These are phyloP conservation scores for Tragelaphus strepsiceros DNA, from an alignment of 2,113 vertebrate species.

Conservation along the genomic window DNA sequence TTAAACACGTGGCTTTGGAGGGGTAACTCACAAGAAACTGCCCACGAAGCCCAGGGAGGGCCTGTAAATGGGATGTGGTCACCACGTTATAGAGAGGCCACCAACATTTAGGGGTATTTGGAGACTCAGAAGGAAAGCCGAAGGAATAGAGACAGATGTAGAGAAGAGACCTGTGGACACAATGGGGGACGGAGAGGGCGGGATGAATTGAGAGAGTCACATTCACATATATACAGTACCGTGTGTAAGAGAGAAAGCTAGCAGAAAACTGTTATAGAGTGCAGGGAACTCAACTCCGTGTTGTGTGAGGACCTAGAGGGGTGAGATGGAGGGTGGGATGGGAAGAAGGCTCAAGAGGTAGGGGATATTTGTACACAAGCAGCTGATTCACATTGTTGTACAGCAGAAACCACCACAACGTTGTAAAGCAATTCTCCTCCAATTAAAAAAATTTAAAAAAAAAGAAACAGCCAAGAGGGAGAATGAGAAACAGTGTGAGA, in stretches of 20 bases:
- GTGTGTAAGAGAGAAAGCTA: neutral
- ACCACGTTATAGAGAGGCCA: neutral
- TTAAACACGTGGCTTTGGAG: neutral
- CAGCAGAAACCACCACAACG: neutral
- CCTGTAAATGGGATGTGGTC: rapidly evolving
- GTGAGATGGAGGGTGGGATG: rapidly evolving
- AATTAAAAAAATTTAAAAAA: neutral
- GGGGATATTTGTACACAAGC: neutral
- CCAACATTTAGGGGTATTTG: neutral
- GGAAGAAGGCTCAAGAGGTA: neutral
- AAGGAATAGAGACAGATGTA: neutral
- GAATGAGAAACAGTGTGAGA: neutral
- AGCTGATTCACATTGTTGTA: neutral
- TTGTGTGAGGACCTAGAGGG: neutral
- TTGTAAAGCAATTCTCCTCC: neutral
- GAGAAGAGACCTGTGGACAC: neutral
- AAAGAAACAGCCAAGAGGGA: neutral
- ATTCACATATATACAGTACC: neutral
- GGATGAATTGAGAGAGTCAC: neutral
- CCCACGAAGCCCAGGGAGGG: neutral
- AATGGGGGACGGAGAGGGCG: neutral
- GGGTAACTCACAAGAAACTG: neutral
- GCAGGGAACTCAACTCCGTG: neutral
- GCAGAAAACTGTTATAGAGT: rapidly evolving
- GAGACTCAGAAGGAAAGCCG: neutral